These are phyloP conservation scores for Cerceris rybyensis DNA, from an alignment of 2,888 invertebrate genomes.

Conservation along the genomic window DNA sequence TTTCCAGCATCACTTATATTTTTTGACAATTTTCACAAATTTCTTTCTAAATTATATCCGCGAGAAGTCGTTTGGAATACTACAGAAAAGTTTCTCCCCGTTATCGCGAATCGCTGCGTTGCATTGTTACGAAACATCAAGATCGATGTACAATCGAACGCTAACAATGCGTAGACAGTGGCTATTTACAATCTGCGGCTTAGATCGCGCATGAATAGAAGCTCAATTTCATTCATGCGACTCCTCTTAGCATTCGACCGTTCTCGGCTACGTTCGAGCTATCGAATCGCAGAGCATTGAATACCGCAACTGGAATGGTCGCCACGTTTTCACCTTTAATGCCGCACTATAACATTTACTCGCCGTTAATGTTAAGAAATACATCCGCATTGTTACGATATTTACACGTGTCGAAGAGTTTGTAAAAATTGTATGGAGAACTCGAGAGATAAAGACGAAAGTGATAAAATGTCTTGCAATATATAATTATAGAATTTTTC, in stretches of 20 bases:
- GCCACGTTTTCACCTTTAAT: slow-evolving; percentile 11
- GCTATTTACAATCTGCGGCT: slow-evolving; percentile 70
- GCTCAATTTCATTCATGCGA: slow-evolving; percentile 76
- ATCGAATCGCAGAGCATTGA: slow-evolving; percentile 38
- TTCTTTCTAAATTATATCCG: background rate
- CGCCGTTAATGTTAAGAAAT: background rate
- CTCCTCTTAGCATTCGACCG: slow-evolving; percentile 47
- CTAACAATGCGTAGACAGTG: slow-evolving; percentile 63
- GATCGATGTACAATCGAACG: slow-evolving; percentile 44
- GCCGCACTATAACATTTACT: slow-evolving; percentile 1
- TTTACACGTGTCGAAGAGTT: background rate
- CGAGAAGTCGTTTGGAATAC: background rate
- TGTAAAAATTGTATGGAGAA: no score
- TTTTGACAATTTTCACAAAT: no score
- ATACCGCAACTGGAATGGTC: slow-evolving; percentile 42
- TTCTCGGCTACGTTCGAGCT: slow-evolving; percentile 38
- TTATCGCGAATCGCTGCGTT: slow-evolving; percentile 3
- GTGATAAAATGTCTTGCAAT: background rate
- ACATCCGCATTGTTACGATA: background rate
- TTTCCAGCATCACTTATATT: no score
- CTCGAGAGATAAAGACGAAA: background rate
- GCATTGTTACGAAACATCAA: slow-evolving; percentile 26
- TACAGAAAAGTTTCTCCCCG: slow-evolving; percentile 1
- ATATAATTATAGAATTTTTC: background rate
- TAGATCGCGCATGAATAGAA: slow-evolving; percentile 73